phyloP scores from a whole-genome alignment of 2,797 vertebrate species.

The Pseudochirops cupreus region DNA sequence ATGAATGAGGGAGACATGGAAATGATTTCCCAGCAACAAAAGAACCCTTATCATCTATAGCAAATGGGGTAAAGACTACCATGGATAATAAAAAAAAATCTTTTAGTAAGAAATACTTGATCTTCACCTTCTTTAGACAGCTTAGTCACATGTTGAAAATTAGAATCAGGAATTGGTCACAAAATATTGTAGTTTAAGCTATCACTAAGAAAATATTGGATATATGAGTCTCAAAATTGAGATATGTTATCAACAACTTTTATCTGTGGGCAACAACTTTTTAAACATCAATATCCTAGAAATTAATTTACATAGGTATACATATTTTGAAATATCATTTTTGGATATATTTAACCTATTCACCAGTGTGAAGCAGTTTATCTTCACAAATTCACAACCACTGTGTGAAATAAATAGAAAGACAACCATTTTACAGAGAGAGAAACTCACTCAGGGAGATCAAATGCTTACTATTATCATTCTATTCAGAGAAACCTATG shows the following conservation, averaged over 20 bases:
- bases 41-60: constrained; percentile 7
- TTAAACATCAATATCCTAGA: background rate
- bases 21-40: background rate
- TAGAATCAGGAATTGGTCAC: background rate
- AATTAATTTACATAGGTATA: background rate
- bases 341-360: background rate
- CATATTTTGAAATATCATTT: background rate
- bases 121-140: background rate
- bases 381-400: background rate
- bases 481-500: background rate
- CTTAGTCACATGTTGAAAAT: background rate
- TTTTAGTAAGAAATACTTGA: constrained; percentile 46
- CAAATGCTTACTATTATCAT: background rate
- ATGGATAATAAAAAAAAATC: constrained; percentile 29
- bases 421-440: background rate
- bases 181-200: constrained; percentile 27
- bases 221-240: background rate
- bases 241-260: background rate
- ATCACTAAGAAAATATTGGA: constrained; percentile 4
- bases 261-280: background rate
- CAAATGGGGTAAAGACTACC: constrained; percentile 4
- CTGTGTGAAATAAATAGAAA: background rate
- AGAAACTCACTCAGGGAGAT: background rate
- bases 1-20: background rate
- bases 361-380: background rate